Conservation (phyloP, 2,797 vertebrate genomes). For the Onychomys leucogaster region DNA sequence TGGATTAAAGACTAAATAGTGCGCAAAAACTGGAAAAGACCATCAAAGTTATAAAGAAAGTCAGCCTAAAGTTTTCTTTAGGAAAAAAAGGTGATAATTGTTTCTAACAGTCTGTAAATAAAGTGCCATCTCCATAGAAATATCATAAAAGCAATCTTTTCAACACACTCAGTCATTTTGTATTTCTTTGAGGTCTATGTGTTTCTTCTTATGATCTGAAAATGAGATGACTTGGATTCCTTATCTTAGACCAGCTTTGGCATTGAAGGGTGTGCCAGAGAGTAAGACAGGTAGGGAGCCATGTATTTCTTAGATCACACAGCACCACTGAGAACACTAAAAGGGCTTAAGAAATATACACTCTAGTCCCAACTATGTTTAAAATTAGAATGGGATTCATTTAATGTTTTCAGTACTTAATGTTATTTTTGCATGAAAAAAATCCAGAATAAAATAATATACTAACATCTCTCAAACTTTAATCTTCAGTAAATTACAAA, state of each 20-base stretch:
- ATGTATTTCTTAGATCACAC: background rate
- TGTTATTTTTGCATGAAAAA: background rate
- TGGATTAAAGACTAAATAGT: background rate
- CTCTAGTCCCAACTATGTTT: background rate
- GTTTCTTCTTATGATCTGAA: background rate
- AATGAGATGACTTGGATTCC: background rate
- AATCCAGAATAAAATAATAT: background rate
- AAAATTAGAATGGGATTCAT: background rate
- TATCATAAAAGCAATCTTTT: slow-evolving; percentile 44
- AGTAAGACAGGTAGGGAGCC: background rate
- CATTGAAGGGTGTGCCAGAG: background rate
- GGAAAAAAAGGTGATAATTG: slow-evolving; percentile 62
- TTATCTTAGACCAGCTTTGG: background rate
- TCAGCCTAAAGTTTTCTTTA: slow-evolving; percentile 17
- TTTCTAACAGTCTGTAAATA: slow-evolving; percentile 65
- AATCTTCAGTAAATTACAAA: background rate
- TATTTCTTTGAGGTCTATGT: slow-evolving; percentile 35
- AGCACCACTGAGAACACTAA: background rate
- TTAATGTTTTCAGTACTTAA: slow-evolving; percentile 15
- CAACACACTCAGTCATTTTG: slow-evolving; percentile 1
- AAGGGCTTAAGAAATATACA: background rate
- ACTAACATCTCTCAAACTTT: background rate
- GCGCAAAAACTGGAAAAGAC: slow-evolving; percentile 30
- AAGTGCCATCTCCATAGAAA: slow-evolving; percentile 39
- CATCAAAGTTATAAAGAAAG: slow-evolving; percentile 53